phyloP scores from a whole-genome alignment of 2,113 vertebrate genomes.

The Zonotrichia leucophrys region DNA sequence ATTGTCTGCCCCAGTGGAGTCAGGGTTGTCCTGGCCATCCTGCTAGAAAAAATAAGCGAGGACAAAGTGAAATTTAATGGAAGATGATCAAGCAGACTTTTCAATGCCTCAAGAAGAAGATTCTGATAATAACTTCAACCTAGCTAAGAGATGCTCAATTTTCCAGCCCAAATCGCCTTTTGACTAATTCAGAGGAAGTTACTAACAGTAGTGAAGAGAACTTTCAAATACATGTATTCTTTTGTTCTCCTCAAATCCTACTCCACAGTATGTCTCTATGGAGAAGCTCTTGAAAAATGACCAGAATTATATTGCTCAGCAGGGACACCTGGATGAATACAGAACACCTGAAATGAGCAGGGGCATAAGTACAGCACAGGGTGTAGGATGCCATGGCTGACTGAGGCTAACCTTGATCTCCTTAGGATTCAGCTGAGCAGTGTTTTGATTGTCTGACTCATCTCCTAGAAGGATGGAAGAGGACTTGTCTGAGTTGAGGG shows the following conservation, averaged over 20 bases:
- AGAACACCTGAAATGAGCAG: background rate
- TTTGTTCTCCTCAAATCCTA: background rate
- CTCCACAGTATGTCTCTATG: background rate
- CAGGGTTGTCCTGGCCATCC: constrained; percentile 53
- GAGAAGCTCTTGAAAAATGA: constrained; percentile 1
- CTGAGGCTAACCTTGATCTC: constrained; percentile 80
- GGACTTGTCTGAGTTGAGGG: constrained; percentile 94
- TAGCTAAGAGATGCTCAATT: background rate
- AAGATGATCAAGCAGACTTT: background rate
- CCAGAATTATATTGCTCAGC: background rate
- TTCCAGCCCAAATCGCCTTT: background rate
- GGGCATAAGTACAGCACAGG: background rate
- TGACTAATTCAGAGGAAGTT: background rate
- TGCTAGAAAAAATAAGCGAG: constrained; percentile 18
- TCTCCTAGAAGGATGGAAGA: constrained; percentile 90
- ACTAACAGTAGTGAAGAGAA: background rate
- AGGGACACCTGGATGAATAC: background rate
- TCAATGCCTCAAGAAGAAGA: background rate
- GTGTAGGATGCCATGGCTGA: background rate
- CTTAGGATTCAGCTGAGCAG: constrained; percentile 77
- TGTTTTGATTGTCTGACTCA: constrained; percentile 85
- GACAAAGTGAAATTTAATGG: background rate
- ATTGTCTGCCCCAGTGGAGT: constrained; percentile 29
- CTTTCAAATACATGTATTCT: background rate
- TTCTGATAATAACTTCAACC: background rate